Evolutionary conservation across 2,797 vertebrate species (phyloP), one percentile per base, ranked within the genome.

Genomic region (Hyperoplus lanceolatus): DNA sequence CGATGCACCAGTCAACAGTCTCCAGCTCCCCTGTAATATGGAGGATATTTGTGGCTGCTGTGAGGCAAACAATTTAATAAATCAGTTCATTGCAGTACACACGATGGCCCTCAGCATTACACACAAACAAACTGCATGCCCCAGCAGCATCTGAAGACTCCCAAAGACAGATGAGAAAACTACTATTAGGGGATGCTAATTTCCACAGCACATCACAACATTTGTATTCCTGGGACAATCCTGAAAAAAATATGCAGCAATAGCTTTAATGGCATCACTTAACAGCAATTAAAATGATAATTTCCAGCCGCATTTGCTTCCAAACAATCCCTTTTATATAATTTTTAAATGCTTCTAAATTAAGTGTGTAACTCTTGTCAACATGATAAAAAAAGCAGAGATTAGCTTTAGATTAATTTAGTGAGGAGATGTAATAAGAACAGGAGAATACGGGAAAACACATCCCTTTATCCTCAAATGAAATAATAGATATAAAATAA

Each of bases 21-120:
- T 90, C 81, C 75, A 59, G 80, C 81, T 75, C 69, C 42, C 53
- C 83, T 84, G 81, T 90, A 88, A 92, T 87, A 85, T 72, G 70
- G 69, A 60, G 56, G 73, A 85, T 91, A 89, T 93, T 88, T 90
- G 90, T 73, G 70, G 85, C 82, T 79, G 82, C 82, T 86, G 85
- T 62, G 86, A 92, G 85, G 83, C 79, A 86, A 90, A 90, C 86
- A 87, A 82, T 94, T 93, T 91, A 86, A 94, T 93, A 94, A 94
- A 94, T 94, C 92, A 92, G 81, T 82, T 88, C 63, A 88, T 81
- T 88, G 84, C 83, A 70, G 82, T 55, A 71, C 79, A 86, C 85
- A 73, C 13, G 21, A 81, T 70, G 82, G 77, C 84, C 86, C 77
- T 12, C 73, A 65, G 92, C 71, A 82, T 87, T 77, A 90, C 86